Evolutionary conservation across 2,113 vertebrate genomes (phyloP).

Genomic region (Laterallus jamaicensis): DNA sequence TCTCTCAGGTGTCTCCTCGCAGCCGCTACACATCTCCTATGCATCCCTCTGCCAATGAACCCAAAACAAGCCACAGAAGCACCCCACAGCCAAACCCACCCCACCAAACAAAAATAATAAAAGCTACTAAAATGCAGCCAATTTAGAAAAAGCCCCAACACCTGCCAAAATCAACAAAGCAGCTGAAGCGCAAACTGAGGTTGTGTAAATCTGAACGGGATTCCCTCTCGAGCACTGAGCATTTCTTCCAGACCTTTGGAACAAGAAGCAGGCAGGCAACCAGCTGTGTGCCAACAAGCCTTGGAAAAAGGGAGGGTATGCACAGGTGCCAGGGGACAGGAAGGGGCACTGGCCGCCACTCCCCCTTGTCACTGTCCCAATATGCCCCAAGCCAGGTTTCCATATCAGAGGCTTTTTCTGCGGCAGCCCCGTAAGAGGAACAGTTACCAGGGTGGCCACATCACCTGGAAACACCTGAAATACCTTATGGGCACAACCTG

Average conservation of each 20-base stretch:
- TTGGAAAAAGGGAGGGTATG: background rate
- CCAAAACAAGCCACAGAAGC: background rate
- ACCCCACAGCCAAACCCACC: background rate
- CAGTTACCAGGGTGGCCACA: background rate
- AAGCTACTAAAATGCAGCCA: background rate
- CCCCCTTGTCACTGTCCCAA: background rate
- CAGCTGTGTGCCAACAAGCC: background rate
- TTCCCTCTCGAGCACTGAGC: background rate
- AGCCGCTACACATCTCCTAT: background rate
- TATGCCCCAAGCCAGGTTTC: background rate
- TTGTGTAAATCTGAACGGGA: background rate
- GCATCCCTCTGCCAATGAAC: background rate
- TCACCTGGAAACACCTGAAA: background rate
- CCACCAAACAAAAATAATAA: background rate
- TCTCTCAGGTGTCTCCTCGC: background rate
- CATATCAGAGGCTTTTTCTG: background rate
- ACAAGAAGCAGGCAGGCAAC: background rate
- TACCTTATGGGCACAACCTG: background rate
- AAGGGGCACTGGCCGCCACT: background rate
- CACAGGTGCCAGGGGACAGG: background rate
- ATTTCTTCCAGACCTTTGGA: background rate
- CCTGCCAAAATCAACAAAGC: no score
- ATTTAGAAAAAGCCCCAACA: background rate
- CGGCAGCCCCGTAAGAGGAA: background rate
- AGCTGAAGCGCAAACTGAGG: background rate